These are phyloP conservation scores for Danio tinwini DNA, from an alignment of 2,797 vertebrate species.

Conservation along the genomic window DNA sequence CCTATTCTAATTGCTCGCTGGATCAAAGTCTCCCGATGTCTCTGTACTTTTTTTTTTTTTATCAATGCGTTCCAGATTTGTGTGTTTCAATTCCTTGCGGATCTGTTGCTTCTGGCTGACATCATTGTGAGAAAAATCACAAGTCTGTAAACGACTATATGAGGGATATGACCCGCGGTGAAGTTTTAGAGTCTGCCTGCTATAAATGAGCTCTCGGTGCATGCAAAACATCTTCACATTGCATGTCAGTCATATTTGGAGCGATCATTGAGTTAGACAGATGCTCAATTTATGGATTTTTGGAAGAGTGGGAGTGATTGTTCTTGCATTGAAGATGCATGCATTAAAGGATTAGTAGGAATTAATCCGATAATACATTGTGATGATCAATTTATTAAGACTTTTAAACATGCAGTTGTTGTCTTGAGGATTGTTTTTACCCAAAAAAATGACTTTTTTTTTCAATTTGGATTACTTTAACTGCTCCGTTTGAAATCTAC, in stretches of 20 bases:
- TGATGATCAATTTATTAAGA: neutral
- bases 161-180: neutral
- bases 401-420: neutral
- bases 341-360: neutral
- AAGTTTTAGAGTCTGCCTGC: constrained; percentile 12
- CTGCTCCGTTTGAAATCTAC: neutral
- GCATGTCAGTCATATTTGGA: neutral
- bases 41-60: constrained; percentile 28
- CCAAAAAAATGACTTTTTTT: neutral
- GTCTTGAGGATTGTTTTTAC: neutral
- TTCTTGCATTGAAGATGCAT: neutral
- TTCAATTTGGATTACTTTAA: neutral
- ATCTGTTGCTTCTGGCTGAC: constrained; percentile 28
- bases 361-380: neutral
- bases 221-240: neutral
- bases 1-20: constrained; percentile 8
- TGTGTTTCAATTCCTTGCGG: neutral
- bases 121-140: constrained; percentile 17
- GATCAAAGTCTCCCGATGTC: neutral
- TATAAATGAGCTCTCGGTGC: constrained; percentile 1
- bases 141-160: constrained; percentile 1
- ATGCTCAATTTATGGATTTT: neutral
- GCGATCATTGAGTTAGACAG: neutral
- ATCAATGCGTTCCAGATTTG: constrained; percentile 11
- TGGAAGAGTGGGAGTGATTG: neutral